A percentile compares a stretch with the other conserved stretches of the same genome.
phyloP scores from a whole-genome alignment of 2,888 invertebrate genomes.

The Aelia acuminata region DNA sequence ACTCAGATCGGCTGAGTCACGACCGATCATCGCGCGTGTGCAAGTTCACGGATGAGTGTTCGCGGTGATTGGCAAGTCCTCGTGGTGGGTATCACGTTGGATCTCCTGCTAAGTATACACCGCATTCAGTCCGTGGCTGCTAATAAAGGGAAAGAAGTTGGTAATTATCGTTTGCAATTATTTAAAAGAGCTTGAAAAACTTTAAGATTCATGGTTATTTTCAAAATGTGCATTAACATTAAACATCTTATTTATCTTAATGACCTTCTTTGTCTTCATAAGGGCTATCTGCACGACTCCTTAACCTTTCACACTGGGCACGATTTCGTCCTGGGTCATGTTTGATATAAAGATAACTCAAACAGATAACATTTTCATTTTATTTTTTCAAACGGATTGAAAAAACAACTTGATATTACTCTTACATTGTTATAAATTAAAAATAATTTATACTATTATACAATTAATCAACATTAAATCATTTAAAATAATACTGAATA shows the following conservation, averaged over 20 bases:
- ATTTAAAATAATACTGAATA: no score
- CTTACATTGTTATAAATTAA: not conserved
- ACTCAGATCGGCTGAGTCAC: not conserved
- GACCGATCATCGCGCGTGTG: not conserved
- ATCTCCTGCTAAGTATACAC: not conserved
- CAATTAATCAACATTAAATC: no score
- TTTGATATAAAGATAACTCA: not conserved
- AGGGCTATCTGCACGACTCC: not conserved
- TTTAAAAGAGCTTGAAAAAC: not conserved
- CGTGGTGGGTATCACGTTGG: not conserved
- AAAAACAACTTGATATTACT: not conserved
- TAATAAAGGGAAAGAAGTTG: not conserved
- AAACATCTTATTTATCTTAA: not conserved
- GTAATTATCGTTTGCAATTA: not conserved
- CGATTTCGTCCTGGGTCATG: conserved; percentile 27
- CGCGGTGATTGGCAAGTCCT: not conserved
- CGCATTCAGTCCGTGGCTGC: not conserved
- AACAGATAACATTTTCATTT: not conserved
- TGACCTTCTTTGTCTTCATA: not conserved
- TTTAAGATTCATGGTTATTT: not conserved
- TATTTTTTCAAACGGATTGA: not conserved
- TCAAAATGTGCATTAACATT: not conserved
- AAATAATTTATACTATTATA: no score
- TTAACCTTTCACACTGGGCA: conserved; percentile 37
- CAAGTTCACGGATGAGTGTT: conserved; percentile 21